Base-by-base conservation (phyloP, 2,797 vertebrate genomes). In the Bradypus variegatus region DNA sequence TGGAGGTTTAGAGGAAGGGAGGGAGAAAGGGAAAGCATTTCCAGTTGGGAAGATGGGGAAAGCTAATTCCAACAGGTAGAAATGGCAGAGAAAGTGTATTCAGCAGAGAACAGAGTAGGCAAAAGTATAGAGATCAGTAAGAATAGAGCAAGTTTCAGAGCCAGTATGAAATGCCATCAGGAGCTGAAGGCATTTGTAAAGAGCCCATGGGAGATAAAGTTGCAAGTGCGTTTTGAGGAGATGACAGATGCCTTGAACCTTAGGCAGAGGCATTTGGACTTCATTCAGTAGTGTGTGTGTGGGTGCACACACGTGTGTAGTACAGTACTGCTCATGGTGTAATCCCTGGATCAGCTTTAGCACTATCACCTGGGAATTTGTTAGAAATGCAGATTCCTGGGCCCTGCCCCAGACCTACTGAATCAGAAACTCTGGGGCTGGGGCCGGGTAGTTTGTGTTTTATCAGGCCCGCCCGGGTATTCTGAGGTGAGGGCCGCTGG, bases 41-140 rank as follows among this genome's bases (percentile, higher is more conserved):
- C 7, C 15, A 11, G 9, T 1, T 50, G 38, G 36, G 45, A 33
- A 0, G 14, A 33, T n/a, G 27, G 8, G n/a, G 23, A 41, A n/a
- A 48, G 29, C 41, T 31, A 3, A 18, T 65, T 64, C 64, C 55
- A 31, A 58, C 29, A 60, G 73, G n/a, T 81, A 60, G 55, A 31
- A 72, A 41, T 3, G 9, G 65, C 65, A 55, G 73, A 18, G 21
- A 55, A 23, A 3, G 8, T 21, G 19, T 23, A 67, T 36, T 77
- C 76, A 65, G 16, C 21, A 53, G 64, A 45, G 12, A 62, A 58
- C 41, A 50, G 62, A 81, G 45, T 48, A 4, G 69, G 64, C n/a
- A 27, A 67, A 86, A 31, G 5, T 21, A 1, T 0, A 48, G 77
- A 58, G 12, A 60, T 48, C 15, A 21, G 89, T 81, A 85, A 12